Percentiles rank a stretch among this genome's conserved stretches.
Conservation (phyloP, 2,113 vertebrate genomes). For the Chinchilla lanigera region DNA sequence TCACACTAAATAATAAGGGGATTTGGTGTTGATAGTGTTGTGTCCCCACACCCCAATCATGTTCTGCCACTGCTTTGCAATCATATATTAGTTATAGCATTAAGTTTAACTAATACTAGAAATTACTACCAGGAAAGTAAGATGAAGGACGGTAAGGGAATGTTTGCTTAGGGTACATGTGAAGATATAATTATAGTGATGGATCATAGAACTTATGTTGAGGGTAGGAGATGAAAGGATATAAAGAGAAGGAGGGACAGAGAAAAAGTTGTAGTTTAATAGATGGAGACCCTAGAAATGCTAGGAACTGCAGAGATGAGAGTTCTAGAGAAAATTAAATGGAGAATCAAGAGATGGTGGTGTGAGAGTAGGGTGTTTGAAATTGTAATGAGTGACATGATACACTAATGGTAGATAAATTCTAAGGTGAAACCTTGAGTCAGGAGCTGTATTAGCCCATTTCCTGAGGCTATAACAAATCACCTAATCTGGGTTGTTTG, state of each 20-base stretch:
- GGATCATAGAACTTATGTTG: background rate
- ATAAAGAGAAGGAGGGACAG: background rate
- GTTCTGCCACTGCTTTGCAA: background rate
- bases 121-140: background rate
- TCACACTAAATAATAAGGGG: background rate
- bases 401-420: background rate
- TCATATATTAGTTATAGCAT: background rate
- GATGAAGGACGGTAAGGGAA: background rate
- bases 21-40: background rate
- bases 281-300: background rate
- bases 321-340: background rate
- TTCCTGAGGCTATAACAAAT: background rate
- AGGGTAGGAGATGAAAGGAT: background rate
- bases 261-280: background rate
- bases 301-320: too few species aligned
- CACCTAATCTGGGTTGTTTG: background rate
- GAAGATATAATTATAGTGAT: background rate
- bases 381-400: background rate
- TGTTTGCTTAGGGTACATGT: too few species aligned
- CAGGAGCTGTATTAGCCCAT: background rate
- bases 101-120: background rate
- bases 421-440: background rate
- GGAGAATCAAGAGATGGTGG: background rate
- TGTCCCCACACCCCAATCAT: background rate
- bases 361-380: background rate